Base-by-base conservation (phyloP, 2,888 invertebrate species). In the Lordiphosa andalusiaca region DNA sequence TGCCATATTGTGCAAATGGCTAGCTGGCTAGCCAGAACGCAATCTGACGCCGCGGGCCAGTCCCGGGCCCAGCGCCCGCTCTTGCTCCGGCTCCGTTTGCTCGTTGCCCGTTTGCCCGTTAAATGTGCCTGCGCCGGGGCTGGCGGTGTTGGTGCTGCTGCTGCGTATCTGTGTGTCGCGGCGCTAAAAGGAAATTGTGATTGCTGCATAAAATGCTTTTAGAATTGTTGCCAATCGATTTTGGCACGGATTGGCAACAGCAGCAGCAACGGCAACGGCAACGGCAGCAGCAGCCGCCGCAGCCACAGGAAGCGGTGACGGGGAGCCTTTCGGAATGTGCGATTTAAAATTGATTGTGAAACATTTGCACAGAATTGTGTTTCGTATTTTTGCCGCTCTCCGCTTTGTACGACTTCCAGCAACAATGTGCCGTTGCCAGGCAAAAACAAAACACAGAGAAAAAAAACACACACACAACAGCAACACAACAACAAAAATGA, bases 211-310 rank as follows among this genome's bases (percentile, higher is more conserved):
- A 80, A 84, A 78, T 77, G 82, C 82, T 84, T 77, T 82, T 74
- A 84, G 78, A 84, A 82, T 73, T 69, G 82, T 78, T 80, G 78
- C 82, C 84, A 84, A 80, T 80, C 84, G 78, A 80, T 80, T 80
- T 74, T 61, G 75, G 84, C 70, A 81, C 58, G 77, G 73, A 80
- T 83, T 83, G 77, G 76, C 67, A 77, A 71, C 57, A 59, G 73
- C 69, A 58, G 19, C 41, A 10, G 54, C 44, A 54, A 16, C 61
- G 38, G 52, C 53, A 58, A 16, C 16, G 16, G 39, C 12, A 30
- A 9, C 40, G 46, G 36, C 12, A 38, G 10, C 13, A 30, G n/a
- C 40, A 50, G 36, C 12, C 41, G 10, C 13, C 35, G 37, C 35
- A 46, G 50, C 33, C 46, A 25, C 38, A 41, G 42, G 35, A 48